phyloP scores from a whole-genome alignment of 2,113 vertebrate genomes.

The Alces alces region DNA sequence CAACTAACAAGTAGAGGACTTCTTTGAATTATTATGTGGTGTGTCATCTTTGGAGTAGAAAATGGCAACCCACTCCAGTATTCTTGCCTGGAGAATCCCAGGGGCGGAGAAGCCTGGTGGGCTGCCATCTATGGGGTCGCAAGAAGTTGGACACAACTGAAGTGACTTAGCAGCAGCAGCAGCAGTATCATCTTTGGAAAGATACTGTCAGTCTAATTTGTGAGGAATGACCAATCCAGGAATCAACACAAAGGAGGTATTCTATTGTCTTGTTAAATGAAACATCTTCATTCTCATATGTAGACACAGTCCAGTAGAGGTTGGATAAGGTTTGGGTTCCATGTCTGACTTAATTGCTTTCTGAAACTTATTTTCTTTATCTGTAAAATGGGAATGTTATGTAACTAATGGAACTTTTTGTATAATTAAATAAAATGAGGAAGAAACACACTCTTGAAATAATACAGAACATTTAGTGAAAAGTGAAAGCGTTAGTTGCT shows the following conservation, averaged over 20 bases:
- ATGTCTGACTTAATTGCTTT: neutral
- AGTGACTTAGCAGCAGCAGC: neutral
- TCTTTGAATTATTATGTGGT: neutral
- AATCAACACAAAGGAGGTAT: neutral
- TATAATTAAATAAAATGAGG: neutral
- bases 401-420: neutral
- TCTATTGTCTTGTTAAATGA: neutral
- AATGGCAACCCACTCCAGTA: neutral
- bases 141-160: neutral
- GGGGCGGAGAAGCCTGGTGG: neutral
- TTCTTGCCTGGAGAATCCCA: neutral
- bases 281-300: neutral
- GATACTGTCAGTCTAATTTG: neutral
- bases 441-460: neutral
- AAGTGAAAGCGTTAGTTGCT: neutral
- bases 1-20: neutral
- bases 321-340: neutral
- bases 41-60: neutral
- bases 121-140: neutral
- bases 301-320: neutral
- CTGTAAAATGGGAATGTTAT: neutral
- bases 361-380: neutral
- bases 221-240: neutral
- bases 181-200: neutral
- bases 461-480: neutral